These are phyloP conservation scores for Maccullochella peelii DNA, from an alignment of 2,113 vertebrate species.

Conservation along the genomic window DNA sequence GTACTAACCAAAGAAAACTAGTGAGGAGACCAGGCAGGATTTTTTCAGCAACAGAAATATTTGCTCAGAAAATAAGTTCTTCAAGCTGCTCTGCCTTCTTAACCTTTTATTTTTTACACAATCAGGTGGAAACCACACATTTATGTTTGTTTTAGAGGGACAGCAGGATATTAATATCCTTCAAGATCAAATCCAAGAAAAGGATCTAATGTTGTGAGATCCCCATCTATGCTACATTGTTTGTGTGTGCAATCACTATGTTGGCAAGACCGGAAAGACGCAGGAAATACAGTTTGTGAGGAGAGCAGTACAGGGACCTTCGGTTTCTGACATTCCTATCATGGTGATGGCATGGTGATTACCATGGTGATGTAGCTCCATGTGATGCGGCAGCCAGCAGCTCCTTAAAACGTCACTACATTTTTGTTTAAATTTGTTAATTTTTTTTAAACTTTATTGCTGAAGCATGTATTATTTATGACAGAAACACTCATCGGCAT, in stretches of 20 bases:
- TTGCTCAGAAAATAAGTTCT: not conserved
- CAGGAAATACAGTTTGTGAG: not conserved
- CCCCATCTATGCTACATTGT: constrained; percentile 33
- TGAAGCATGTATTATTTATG: no score
- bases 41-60: not conserved
- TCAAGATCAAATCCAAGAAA: constrained; percentile 29
- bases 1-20: not conserved
- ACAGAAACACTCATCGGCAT: no score
- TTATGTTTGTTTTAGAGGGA: constrained; percentile 14
- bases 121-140: not conserved
- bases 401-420: no score
- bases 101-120: constrained; percentile 9
- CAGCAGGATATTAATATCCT: constrained; percentile 37
- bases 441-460: no score
- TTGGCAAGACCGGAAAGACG: not conserved
- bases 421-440: no score
- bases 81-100: not conserved
- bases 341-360: no score
- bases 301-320: not conserved
- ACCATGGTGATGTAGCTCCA: no score
- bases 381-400: no score
- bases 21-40: not conserved
- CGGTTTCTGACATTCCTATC: not conserved
- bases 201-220: constrained; percentile 27
- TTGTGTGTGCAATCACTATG: not conserved